These are phyloP conservation scores for Gisinianus flammeolus DNA, from an alignment of 2,888 invertebrate genomes.

Conservation along the genomic window DNA sequence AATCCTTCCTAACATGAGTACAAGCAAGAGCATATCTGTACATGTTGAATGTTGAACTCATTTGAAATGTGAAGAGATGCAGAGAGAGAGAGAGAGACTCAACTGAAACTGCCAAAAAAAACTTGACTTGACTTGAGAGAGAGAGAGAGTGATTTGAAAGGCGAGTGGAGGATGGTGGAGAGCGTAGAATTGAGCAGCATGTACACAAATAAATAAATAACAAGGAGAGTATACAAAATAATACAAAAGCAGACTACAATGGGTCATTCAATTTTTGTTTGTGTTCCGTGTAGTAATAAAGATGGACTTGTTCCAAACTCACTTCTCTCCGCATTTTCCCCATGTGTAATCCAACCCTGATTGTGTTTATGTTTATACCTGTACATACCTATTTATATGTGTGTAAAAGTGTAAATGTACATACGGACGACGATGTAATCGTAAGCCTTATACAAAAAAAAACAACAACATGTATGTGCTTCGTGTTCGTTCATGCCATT, in stretches of 20 bases:
- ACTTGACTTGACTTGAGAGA: constrained; percentile 11
- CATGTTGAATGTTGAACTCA: too few relatives aligned
- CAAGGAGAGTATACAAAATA: constrained; percentile 12
- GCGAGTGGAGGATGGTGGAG: background rate
- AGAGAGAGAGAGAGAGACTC: background rate
- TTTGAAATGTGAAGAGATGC: background rate
- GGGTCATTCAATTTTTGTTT: constrained; percentile 31
- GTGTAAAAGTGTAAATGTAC: too few relatives aligned
- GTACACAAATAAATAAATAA: constrained; percentile 38
- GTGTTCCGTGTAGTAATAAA: constrained; percentile 32
- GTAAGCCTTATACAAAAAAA: too few relatives aligned
- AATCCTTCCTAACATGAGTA: too few relatives aligned
- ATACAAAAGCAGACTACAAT: constrained; percentile 24
- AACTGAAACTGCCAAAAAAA: constrained; percentile 24
- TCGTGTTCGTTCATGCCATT: too few relatives aligned
- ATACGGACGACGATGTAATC: too few relatives aligned
- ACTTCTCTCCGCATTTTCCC: background rate
- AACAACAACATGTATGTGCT: too few relatives aligned
- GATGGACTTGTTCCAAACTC: constrained; percentile 24
- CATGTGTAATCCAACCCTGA: background rate
- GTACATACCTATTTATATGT: too few relatives aligned
- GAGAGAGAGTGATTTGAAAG: background rate
- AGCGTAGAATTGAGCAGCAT: constrained; percentile 3
- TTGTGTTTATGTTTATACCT: background rate
- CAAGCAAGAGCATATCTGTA: too few relatives aligned